Conservation (phyloP, 2,797 vertebrate species). For the Sebastes melanostomus region DNA sequence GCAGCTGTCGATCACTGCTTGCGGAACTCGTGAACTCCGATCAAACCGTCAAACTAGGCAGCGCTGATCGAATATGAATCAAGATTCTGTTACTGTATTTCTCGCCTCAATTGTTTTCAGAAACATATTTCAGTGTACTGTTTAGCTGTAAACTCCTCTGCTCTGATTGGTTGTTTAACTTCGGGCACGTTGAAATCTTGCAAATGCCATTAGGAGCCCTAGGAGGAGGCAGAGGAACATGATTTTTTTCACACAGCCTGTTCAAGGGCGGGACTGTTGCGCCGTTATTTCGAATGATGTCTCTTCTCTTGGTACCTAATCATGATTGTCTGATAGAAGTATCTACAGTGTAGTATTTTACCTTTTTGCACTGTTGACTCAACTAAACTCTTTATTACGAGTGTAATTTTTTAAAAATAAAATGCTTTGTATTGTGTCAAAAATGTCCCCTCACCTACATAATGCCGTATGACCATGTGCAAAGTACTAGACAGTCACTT, state of each 20-base stretch:
- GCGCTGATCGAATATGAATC: neutral
- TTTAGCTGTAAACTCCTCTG: too few relatives aligned
- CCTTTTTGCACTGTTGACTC: neutral
- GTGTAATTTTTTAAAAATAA: neutral
- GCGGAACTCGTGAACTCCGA: neutral
- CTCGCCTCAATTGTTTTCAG: neutral
- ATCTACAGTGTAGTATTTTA: neutral
- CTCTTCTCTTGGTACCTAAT: neutral
- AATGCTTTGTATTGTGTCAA: neutral
- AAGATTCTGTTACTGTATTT: neutral
- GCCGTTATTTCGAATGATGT: neutral
- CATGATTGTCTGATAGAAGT: neutral
- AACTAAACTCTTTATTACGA: neutral
- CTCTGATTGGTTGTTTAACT: too few relatives aligned
- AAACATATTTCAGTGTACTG: neutral
- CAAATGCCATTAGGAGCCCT: too few relatives aligned
- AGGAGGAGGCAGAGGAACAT: too few relatives aligned
- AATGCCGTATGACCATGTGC: neutral
- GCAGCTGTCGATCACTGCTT: neutral
- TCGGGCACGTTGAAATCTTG: too few relatives aligned
- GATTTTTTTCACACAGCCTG: too few relatives aligned
- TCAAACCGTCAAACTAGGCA: neutral
- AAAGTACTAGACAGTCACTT: neutral
- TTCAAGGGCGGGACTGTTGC: too few relatives aligned
- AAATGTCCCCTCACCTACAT: neutral